Conservation (phyloP, 2,888 invertebrate genomes). For the Tenthredo amoena region DNA sequence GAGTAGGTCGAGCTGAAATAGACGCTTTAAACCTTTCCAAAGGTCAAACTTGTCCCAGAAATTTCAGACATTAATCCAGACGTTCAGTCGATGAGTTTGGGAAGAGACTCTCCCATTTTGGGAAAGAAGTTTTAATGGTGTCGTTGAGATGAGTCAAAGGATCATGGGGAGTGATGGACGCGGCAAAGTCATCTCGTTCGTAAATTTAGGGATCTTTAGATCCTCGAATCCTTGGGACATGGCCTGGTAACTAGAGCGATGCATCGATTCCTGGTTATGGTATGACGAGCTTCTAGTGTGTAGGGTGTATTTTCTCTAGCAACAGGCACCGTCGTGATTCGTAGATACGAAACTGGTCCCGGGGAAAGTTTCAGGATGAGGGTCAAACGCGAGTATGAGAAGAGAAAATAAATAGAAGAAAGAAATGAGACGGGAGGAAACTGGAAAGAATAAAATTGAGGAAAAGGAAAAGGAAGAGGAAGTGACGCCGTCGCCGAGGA, state of each 20-base stretch:
- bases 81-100: not conserved
- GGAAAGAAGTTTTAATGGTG: not conserved
- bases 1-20: not conserved
- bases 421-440: conserved; percentile 32
- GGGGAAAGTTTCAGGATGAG: not conserved
- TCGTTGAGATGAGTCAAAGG: not conserved
- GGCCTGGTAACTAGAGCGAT: not conserved
- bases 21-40: conserved; percentile 5
- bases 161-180: not conserved
- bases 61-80: not conserved
- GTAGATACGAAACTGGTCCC: conserved; percentile 4
- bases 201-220: not conserved
- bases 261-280: conserved; percentile 20
- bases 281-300: not conserved
- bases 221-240: not conserved
- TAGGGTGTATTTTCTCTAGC: conserved; percentile 45
- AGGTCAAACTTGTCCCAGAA: not conserved
- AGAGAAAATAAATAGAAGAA: conserved; percentile 20
- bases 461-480: conserved; percentile 43
- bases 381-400: not conserved
- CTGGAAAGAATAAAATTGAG: conserved; percentile 38
- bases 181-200: not conserved
- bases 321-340: conserved; percentile 43
- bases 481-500: conserved; percentile 47
- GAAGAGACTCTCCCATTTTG: conserved; percentile 12